Evolutionary conservation across 1,140 invertebrate species (phyloP), one percentile per base, ranked within the genome.

Genomic region (Pomacea maculata): DNA sequence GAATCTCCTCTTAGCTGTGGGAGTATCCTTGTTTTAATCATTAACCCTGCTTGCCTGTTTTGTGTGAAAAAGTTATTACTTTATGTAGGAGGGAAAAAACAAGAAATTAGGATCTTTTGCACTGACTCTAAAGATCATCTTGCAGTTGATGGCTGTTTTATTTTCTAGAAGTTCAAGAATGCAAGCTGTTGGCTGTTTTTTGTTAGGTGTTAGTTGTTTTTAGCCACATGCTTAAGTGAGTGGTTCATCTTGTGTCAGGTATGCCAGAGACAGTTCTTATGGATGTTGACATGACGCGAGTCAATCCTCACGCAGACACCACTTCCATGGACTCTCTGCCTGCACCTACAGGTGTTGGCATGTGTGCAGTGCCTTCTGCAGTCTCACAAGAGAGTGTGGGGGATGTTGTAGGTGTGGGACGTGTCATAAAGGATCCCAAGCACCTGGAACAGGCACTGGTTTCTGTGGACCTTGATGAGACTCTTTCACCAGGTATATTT

Each of bases 401-500:
- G 7, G 45, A 65, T n/a, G n/a, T 55, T 25, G 34, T 64, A 45
- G 76, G 70, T 12, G 57, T 61, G 57, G 57, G 57, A 61, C 57
- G 57, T 5, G 68, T 10, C 15, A 15, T 54, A 21, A 79, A 54
- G 9, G 70, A 34, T 63, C 25, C 14, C 21, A 83, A 55, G 65
- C 71, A 72, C 25, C 68, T 83, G 78, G 81, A 82, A 17, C 81
- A 82, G 34, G 74, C 70, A 1, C n/a, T 83, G 67, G 70, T 57
- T 12, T 54, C 79, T 57, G 67, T 63, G 12, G 84, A 85, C 14
- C 68, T 85, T 21, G 83, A 80, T n/a, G 84, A 84, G 21, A 78
- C 79, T 55, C 74, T 85, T 9, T 79, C 55, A 25, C 25, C 75
- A 19, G n/a, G 19, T 57, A 61, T 55, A 14, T 76, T 61, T 76